phyloP scores from a whole-genome alignment of 2,113 vertebrate species.

The Eolophus roseicapilla region DNA sequence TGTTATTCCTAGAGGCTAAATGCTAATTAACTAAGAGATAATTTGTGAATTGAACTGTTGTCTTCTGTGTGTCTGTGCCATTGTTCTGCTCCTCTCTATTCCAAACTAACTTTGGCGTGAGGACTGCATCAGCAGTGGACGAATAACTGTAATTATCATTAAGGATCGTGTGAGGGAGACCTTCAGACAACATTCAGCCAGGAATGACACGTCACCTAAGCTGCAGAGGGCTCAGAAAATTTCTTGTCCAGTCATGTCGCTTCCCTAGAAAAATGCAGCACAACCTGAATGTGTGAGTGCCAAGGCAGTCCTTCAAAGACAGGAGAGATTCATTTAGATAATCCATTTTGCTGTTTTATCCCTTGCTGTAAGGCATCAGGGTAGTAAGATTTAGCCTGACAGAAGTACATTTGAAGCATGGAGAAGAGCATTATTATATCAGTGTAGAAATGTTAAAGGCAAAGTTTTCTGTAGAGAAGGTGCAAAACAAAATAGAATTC shows the following conservation, averaged over 20 bases:
- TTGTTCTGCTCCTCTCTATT: neutral
- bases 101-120: neutral
- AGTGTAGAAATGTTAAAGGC: neutral
- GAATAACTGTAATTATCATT: neutral
- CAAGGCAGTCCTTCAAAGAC: neutral
- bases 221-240: neutral
- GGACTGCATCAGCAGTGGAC: neutral
- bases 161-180: neutral
- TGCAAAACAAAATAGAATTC: neutral
- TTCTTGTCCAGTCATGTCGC: neutral
- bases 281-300: neutral
- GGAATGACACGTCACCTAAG: neutral
- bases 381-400: neutral
- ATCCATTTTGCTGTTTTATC: neutral
- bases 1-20: neutral
- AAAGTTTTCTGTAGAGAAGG: neutral
- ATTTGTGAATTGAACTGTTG: neutral
- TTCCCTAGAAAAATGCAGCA: conserved; percentile 2
- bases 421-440: neutral
- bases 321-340: neutral
- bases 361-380: neutral
- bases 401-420: neutral
- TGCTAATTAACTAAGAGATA: neutral
- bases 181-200: neutral
- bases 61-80: neutral